These are phyloP conservation scores for Proctacanthus coquilletti DNA, from an alignment of 1,140 invertebrate genomes.

Conservation along the genomic window DNA sequence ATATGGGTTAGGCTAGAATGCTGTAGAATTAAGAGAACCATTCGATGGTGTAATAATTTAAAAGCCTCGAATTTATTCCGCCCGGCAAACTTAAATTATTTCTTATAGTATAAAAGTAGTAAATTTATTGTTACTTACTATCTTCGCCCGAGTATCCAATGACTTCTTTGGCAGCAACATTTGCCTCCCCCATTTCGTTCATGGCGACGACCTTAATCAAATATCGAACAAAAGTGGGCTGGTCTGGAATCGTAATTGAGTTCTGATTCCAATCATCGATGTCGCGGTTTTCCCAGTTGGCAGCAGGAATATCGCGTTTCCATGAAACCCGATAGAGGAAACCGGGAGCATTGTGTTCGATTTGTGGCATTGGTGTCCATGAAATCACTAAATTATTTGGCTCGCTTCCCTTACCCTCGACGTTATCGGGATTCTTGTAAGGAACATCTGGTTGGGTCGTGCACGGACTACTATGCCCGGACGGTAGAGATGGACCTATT, in stretches of 20 bases:
- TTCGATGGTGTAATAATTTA: too few relatives aligned
- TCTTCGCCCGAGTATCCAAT: constrained; percentile 93
- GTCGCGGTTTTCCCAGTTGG: constrained; percentile 53
- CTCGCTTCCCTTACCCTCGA: constrained; percentile 72
- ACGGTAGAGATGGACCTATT: constrained; percentile 79
- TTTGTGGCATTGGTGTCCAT: constrained; percentile 92
- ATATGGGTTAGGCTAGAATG: too few relatives aligned
- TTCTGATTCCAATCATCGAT: constrained; percentile 61
- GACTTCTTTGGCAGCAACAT: constrained; percentile 62
- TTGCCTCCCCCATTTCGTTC: constrained; percentile 79
- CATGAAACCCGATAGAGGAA: constrained; percentile 87
- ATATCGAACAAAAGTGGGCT: constrained; percentile 84
- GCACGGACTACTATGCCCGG: constrained; percentile 64
- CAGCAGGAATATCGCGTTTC: constrained; percentile 60
- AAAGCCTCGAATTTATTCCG: too few relatives aligned
- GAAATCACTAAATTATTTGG: constrained; percentile 84
- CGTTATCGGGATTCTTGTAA: constrained; percentile 88
- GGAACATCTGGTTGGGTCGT: constrained; percentile 79
- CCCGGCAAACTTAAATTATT: constrained; percentile 1
- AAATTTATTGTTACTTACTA: constrained; percentile 30
- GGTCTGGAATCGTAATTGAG: constrained; percentile 54
- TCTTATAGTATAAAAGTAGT: not conserved
- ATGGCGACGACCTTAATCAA: constrained; percentile 82
- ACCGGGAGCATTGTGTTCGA: constrained; percentile 88
- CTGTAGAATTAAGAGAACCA: too few relatives aligned